phyloP scores from a whole-genome alignment of 2,888 invertebrate species.

The Lymantria dispar region DNA sequence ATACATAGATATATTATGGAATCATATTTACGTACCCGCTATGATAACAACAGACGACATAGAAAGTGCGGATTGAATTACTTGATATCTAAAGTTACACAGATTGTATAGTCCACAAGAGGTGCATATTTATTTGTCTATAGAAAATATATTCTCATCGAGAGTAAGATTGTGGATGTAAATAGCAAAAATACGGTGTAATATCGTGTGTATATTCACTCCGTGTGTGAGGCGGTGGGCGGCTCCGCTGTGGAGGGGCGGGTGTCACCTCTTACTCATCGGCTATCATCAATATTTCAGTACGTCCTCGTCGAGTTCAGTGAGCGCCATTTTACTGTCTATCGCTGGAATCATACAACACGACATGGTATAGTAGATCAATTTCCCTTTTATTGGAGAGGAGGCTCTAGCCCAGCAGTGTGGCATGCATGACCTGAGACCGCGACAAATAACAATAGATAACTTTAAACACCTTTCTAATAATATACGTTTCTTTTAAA shows the following conservation, averaged over 20 bases:
- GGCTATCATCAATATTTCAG: constrained; percentile 60
- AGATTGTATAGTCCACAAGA: background rate
- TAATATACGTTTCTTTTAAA: too few species aligned
- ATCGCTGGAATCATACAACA: constrained; percentile 64
- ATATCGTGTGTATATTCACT: background rate
- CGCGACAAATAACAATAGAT: too few species aligned
- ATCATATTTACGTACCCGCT: background rate
- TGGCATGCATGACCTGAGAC: too few species aligned
- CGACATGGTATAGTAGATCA: background rate
- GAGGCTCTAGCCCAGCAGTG: too few species aligned
- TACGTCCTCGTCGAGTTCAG: constrained; percentile 66
- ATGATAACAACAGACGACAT: background rate
- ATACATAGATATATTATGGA: background rate
- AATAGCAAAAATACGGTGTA: background rate
- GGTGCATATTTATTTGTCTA: background rate
- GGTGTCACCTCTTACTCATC: constrained; percentile 1
- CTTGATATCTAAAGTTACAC: background rate
- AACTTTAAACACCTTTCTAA: too few species aligned
- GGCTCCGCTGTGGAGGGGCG: background rate
- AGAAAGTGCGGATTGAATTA: background rate
- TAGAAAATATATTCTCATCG: background rate
- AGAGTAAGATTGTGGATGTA: background rate
- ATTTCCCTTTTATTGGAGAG: too few species aligned
- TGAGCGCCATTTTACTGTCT: constrained; percentile 77
- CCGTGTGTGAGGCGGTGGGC: background rate